Percentiles rank a stretch among this genome's conserved stretches.
Evolutionary conservation across 2,888 invertebrate species (phyloP).

Genomic region (Trilocha varians): DNA sequence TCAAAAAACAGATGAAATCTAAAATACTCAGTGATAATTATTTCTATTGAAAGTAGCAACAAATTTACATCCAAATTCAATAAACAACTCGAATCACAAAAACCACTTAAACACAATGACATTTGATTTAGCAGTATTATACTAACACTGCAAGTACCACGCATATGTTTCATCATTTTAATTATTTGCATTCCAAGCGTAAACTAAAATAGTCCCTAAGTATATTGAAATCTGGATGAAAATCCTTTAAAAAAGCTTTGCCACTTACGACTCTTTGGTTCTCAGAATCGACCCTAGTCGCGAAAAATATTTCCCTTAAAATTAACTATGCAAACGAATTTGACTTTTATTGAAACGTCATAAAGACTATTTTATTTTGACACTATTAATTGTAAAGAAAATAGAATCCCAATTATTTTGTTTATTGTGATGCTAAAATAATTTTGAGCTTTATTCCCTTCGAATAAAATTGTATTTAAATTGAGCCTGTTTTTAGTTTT

Average conservation of each 20-base stretch:
- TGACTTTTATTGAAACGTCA: background rate
- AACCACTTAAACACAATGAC: constrained; percentile 5
- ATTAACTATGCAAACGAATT: background rate
- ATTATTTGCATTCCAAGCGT: background rate
- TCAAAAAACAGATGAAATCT: background rate
- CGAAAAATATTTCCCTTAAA: constrained; percentile 1
- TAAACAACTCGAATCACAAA: background rate
- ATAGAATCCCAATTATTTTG: background rate
- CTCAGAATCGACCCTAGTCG: background rate
- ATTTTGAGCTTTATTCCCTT: background rate
- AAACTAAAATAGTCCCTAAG: background rate
- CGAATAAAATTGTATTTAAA: background rate
- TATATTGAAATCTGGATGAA: background rate
- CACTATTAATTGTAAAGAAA: background rate
- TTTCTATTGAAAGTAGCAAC: background rate
- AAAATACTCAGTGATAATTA: background rate
- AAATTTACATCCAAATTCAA: background rate
- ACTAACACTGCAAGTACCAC: constrained; percentile 1
- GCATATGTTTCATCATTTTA: constrained; percentile 2
- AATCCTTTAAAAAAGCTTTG: background rate
- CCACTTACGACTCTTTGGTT: background rate
- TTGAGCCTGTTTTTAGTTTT: background rate
- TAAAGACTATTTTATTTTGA: background rate
- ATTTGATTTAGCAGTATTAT: constrained; percentile 4
- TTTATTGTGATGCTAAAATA: background rate